Conservation (phyloP, 2,113 vertebrate species). For the Piprites chloris region DNA sequence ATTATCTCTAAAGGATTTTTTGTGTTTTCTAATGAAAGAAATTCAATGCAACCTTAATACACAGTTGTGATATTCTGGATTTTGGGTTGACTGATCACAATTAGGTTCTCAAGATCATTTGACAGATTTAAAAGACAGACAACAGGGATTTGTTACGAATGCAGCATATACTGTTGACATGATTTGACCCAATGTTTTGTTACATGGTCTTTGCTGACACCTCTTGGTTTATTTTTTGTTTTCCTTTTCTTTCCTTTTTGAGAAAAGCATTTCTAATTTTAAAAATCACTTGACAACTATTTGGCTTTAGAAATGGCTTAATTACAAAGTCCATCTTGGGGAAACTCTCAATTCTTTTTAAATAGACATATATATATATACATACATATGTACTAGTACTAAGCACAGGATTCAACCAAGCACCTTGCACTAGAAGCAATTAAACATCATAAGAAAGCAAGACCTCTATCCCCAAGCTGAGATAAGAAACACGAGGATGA, state of each 20-base stretch:
- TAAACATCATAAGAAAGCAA: neutral
- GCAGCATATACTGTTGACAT: neutral
- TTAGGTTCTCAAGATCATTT: constrained; percentile 15
- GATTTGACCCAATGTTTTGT: constrained; percentile 24
- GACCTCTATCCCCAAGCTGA: neutral
- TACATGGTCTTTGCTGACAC: constrained; percentile 58
- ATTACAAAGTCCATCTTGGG: neutral
- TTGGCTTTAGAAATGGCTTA: neutral
- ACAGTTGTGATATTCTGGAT: neutral
- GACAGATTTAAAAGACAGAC: neutral
- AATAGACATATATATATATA: neutral
- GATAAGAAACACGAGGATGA: neutral
- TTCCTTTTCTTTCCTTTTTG: neutral
- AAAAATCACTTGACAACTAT: neutral
- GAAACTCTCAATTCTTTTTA: neutral
- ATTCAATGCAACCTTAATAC: constrained; percentile 13
- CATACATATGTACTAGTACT: neutral
- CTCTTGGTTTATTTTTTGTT: constrained; percentile 45
- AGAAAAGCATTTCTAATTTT: neutral
- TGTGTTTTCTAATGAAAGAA: neutral
- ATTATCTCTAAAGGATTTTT: neutral
- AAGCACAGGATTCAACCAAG: neutral
- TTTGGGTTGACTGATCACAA: neutral
- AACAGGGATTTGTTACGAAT: neutral
- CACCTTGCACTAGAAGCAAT: neutral